Evolutionary conservation across 1,140 invertebrate species (phyloP).

Genomic region (Ceratosolen fusciceps): DNA sequence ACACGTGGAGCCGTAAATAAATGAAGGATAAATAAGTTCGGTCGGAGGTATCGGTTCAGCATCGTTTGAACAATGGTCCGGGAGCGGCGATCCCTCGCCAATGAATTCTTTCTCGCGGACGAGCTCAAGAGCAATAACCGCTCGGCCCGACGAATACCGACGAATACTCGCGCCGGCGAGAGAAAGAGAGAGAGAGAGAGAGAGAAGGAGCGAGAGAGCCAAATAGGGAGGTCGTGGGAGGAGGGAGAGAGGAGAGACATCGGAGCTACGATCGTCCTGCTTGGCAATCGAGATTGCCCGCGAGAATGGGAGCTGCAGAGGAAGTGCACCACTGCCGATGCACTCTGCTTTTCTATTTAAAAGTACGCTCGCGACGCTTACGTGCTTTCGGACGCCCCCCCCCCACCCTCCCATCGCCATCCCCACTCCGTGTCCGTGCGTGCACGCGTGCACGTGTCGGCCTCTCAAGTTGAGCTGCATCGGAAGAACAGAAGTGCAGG

Average conservation of each 20-base stretch:
- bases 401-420: no score
- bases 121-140: neutral
- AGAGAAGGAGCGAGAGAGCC: no score
- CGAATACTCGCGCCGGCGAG: no score
- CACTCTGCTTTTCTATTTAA: constrained; percentile 17
- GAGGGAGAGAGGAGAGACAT: neutral
- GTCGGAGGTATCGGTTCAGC: neutral
- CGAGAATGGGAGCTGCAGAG: neutral
- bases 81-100: neutral
- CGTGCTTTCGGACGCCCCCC: neutral
- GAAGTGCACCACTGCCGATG: neutral
- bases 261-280: neutral
- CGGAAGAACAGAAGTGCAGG: neutral
- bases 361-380: neutral
- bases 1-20: no score
- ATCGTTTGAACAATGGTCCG: neutral
- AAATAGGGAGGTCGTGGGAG: no score
- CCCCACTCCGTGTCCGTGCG: neutral
- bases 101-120: neutral
- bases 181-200: no score
- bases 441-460: neutral
- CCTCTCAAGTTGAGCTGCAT: neutral
- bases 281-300: neutral
- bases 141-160: no score
- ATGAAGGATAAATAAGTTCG: neutral